Percentiles rank a stretch among this genome's conserved stretches.
Evolutionary conservation across 2,888 invertebrate genomes (phyloP).

Genomic region (Stramonita haemastoma): DNA sequence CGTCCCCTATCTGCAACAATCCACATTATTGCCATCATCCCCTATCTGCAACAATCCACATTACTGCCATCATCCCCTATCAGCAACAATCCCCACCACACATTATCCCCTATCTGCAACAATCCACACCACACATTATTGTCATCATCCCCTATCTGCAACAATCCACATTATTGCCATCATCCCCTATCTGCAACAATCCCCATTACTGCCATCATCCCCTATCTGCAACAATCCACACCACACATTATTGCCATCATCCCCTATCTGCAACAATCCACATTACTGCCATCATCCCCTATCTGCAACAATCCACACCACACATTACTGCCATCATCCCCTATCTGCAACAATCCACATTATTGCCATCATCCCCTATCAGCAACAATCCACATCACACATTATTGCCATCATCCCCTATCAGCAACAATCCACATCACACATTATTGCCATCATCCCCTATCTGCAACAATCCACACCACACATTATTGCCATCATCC

Average conservation of each 20-base stretch:
- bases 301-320: conserved; percentile 80
- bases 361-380: conserved; percentile 93
- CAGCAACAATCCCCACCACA: conserved; percentile 79
- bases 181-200: conserved; percentile 85
- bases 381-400: conserved; percentile 73
- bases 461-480: conserved; percentile 80
- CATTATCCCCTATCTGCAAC: conserved; percentile 86
- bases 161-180: conserved; percentile 73
- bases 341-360: conserved; percentile 80
- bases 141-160: conserved; percentile 90
- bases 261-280: conserved; percentile 83
- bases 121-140: too few species aligned
- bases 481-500: too few species aligned
- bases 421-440: conserved; percentile 78
- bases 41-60: conserved; percentile 81
- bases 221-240: conserved; percentile 81
- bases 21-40: conserved; percentile 84
- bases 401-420: conserved; percentile 94
- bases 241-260: too few species aligned
- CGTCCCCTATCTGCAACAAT: conserved; percentile 85
- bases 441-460: too few species aligned
- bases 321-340: too few species aligned
- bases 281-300: conserved; percentile 87
- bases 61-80: conserved; percentile 91
- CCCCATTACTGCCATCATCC: conserved; percentile 84